Base-by-base conservation (phyloP, 2,113 vertebrate species). In the Oostethus manadensis region DNA sequence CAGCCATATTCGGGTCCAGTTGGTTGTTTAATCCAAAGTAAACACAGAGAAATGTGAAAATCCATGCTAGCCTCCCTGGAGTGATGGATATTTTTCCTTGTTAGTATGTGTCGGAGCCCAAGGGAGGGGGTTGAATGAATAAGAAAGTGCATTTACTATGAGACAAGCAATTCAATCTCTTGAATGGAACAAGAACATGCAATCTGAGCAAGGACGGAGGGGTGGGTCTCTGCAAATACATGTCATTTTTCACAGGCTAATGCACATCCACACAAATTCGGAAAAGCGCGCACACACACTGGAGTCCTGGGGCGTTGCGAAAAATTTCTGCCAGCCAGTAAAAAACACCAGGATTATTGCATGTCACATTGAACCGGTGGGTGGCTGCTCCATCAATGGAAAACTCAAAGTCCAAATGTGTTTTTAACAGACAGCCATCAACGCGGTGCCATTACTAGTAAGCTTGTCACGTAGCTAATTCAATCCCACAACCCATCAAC, bases 401-500 rank as follows among this genome's bases (percentile, higher is more conserved):
- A n/a, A 74, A 68, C 55, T 58, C 56, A 58, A 64, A 60, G 59
- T 77, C 71, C 33, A 49, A 77, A 77, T 49, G 65, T 78, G 66
- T 82, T 76, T 65, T 75, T 70, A 82, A 80, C 71, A 73, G 57
- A 60, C 63, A 0, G 67, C 76, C 73, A 80, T 86, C 73, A 84
- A 84, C 86, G 77, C 64, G 1, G 50, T 58, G 66, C 70, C 56
- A 43, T 10, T 47, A 80, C 79, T 77, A 56, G 81, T 73, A 88
- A 60, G 63, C 83, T 21, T 23, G 66, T 86, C 86, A 88, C 84
- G 78, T 84, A 82, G 66, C 78, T 77, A 80, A 88, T 86, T 86
- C 80, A 85, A 86, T 87, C 86, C 79, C 67, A 73, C 79, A 78
- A 84, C 53, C 78, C 81, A 74, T 79, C 79, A 81, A 87, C 79